Conservation (phyloP, 2,797 vertebrate genomes). For the Synaphobranchus kaupii region DNA sequence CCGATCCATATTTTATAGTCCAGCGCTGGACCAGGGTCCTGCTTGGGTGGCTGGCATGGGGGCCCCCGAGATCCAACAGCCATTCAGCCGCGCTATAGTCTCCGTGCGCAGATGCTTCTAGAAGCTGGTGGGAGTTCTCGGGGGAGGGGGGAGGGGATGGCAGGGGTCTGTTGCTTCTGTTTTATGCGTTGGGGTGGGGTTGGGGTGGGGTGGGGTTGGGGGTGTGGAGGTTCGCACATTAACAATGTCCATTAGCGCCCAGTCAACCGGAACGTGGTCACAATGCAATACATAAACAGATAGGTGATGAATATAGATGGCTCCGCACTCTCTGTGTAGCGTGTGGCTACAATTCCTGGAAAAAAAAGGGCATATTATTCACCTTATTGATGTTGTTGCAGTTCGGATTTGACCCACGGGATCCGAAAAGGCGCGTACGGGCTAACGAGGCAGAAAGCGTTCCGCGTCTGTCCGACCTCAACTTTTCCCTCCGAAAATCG, state of each 20-base stretch:
- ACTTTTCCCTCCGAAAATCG: not conserved
- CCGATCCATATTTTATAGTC: slow-evolving; percentile 8
- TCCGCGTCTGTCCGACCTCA: not conserved
- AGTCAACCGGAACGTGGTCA: slow-evolving; percentile 67
- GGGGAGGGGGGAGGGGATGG: slow-evolving; percentile 28
- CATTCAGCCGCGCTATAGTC: slow-evolving; percentile 1
- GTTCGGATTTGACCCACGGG: not conserved
- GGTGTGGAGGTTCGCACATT: slow-evolving; percentile 61
- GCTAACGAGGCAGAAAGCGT: not conserved
- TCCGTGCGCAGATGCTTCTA: not conserved
- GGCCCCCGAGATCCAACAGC: not conserved
- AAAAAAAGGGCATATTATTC: not conserved
- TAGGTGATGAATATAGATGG: slow-evolving; percentile 57
- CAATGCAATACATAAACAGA: slow-evolving; percentile 62
- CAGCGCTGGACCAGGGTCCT: not conserved
- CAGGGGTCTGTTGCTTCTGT: slow-evolving; percentile 62
- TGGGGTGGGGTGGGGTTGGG: slow-evolving; percentile 35
- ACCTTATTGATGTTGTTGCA: not conserved
- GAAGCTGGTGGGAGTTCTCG: slow-evolving; percentile 17
- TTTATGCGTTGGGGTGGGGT: slow-evolving; percentile 55
- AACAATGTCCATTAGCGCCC: slow-evolving; percentile 72
- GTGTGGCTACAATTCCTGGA: slow-evolving; percentile 7
- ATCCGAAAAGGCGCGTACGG: not conserved
- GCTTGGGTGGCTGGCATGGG: slow-evolving; percentile 11
- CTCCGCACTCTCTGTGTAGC: not conserved